These are phyloP conservation scores for Pseudomyrmex sp. DNA, from an alignment of 1,140 invertebrate species.

Conservation along the genomic window DNA sequence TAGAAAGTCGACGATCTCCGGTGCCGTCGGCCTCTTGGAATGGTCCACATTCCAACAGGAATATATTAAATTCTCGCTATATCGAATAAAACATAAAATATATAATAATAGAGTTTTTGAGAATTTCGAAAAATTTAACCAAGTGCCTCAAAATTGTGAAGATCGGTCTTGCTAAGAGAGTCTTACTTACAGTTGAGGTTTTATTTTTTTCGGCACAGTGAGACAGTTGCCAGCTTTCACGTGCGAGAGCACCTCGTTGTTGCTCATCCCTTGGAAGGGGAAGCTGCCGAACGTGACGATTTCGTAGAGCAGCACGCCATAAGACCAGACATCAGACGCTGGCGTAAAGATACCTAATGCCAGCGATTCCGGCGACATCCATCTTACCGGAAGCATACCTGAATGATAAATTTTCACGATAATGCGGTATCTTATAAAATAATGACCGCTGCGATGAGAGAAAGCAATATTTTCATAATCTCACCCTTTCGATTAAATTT, in stretches of 20 bases:
- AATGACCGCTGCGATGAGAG: background rate
- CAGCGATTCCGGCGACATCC: constrained; percentile 96
- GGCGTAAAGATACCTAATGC: constrained; percentile 93
- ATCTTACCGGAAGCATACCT: constrained; percentile 95
- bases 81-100: constrained; percentile 56
- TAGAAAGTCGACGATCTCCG: constrained; percentile 92
- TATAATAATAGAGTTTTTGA: background rate
- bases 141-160: background rate
- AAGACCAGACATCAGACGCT: constrained; percentile 95
- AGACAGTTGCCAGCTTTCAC: constrained; percentile 91
- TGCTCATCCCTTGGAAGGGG: constrained; percentile 94
- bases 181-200: constrained; percentile 91
- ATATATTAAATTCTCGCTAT: constrained; percentile 90
- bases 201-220: constrained; percentile 90
- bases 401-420: constrained; percentile 35
- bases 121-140: background rate
- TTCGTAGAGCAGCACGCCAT: constrained; percentile 93
- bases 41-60: constrained; percentile 91
- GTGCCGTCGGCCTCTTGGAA: constrained; percentile 90
- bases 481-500: constrained; percentile 93
- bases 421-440: background rate
- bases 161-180: background rate
- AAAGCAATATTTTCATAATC: background rate
- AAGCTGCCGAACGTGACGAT: constrained; percentile 95
- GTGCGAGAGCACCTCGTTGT: constrained; percentile 93